phyloP scores from a whole-genome alignment of 2,888 invertebrate species.

The Aphidius colemani region DNA sequence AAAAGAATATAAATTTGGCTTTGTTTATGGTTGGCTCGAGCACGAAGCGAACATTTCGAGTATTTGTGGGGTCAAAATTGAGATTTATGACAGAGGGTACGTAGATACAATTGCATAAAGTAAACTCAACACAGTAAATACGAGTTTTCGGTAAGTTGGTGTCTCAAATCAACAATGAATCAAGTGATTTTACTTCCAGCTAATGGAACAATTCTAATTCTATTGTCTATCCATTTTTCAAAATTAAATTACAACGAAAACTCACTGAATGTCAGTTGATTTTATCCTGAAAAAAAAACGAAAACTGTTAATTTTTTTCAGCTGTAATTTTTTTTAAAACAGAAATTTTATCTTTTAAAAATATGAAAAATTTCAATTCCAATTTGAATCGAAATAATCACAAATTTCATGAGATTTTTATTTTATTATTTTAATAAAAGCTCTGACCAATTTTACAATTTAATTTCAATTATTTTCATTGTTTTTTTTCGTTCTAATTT shows the following conservation, averaged over 20 bases:
- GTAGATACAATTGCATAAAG: slow-evolving; percentile 5
- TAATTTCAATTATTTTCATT: background rate
- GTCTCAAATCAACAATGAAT: slow-evolving; percentile 22
- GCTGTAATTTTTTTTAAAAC: no score
- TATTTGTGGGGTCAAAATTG: slow-evolving; percentile 21
- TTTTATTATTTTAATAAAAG: no score
- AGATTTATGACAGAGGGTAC: slow-evolving; percentile 23
- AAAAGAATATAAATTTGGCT: slow-evolving; percentile 4
- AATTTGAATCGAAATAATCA: no score
- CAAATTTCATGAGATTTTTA: no score
- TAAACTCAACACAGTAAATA: slow-evolving; percentile 2
- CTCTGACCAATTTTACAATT: no score
- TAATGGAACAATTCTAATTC: slow-evolving; percentile 26
- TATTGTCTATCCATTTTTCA: background rate
- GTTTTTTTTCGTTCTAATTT: no score
- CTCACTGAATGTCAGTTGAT: background rate
- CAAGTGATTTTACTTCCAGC: slow-evolving; percentile 17
- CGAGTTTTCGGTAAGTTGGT: slow-evolving; percentile 3
- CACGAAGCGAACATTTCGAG: slow-evolving; percentile 10
- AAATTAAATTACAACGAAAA: background rate
- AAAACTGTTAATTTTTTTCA: no score
- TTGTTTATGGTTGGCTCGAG: slow-evolving; percentile 8
- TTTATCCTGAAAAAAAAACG: background rate
- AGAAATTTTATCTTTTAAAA: no score
- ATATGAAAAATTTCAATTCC: no score